Base-by-base conservation (phyloP, 1,140 invertebrate species). In the Amyelois transitella region DNA sequence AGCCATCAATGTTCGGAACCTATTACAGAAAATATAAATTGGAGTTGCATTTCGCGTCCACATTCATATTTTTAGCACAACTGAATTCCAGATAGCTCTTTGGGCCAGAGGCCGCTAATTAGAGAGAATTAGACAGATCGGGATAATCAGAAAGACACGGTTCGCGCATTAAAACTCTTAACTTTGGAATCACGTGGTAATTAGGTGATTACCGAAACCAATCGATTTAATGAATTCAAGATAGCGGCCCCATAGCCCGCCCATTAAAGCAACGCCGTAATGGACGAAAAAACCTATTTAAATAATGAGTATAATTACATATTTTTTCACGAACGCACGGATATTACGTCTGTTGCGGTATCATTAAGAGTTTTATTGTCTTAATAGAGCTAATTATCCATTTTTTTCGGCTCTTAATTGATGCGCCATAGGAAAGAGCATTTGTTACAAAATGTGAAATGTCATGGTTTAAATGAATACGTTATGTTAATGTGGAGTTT, bases 311-410 rank as follows among this genome's bases (percentile, higher is more conserved):
- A 86, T 88, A 86, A 87, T 87, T 85, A 87, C 77, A 83, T 77
- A 79, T 81, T 85, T 82, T 85, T 87, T 86, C 82, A 88, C 80
- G 69, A 83, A 76, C 72, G 68, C 76, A 85, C 81, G 75, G 76
- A 79, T 77, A 81, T 81, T 79, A 83, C 77, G 72, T 65, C 68
- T 85, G 80, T 83, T 84, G 83, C 77, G 75, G 80, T 82, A 81
- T 87, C 84, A 87, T 87, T 85, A 87, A 82, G 75, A 82, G 64
- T 83, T 88, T 88, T 88, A 88, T 86, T 88, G 84, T 88, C 78
- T 88, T 85, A 85, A 87, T 85, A 84, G 75, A 81, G 64, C 78
- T 88, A 83, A 88, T 88, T 88, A 88, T 82, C 83, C 72, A 86
- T 88, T 88, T 86, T 84, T 87, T 86, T 88, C 81, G 85, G 82